Conservation (phyloP, 2,797 vertebrate species). For the Bradypodion pumilum region DNA sequence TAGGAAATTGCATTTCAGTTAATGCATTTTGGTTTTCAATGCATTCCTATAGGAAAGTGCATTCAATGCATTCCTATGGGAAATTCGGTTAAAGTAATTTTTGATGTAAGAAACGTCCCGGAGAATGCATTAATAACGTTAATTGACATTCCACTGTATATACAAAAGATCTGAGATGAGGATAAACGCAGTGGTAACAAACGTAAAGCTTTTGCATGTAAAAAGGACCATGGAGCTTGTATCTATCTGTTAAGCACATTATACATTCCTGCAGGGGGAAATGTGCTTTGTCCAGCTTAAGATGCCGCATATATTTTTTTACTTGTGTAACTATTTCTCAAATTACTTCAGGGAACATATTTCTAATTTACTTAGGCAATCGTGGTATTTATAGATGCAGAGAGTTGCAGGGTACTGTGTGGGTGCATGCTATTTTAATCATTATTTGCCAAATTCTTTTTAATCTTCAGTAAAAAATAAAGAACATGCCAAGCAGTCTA, state of each 20-base stretch:
- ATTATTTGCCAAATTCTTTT: neutral
- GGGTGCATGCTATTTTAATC: neutral
- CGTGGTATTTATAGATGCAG: neutral
- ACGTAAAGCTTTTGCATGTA: neutral
- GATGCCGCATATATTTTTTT: neutral
- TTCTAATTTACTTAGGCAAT: neutral
- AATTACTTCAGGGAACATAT: neutral
- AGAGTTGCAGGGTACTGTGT: neutral
- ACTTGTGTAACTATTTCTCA: neutral
- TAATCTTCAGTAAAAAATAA: neutral
- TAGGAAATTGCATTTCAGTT: no score
- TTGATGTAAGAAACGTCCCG: no score
- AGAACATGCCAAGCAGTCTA: neutral
- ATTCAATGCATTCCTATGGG: no score
- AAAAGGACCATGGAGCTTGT: neutral
- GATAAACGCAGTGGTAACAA: neutral
- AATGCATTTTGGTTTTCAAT: no score
- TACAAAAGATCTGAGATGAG: constrained; percentile 9
- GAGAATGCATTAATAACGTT: no score
- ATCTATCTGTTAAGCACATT: neutral
- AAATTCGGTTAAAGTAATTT: no score
- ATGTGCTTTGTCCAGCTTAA: neutral
- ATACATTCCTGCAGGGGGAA: neutral
- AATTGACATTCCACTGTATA: no score
- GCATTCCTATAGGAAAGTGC: no score